These are phyloP conservation scores for Oxycera nigricornis DNA, from an alignment of 2,888 invertebrate species.

Conservation along the genomic window DNA sequence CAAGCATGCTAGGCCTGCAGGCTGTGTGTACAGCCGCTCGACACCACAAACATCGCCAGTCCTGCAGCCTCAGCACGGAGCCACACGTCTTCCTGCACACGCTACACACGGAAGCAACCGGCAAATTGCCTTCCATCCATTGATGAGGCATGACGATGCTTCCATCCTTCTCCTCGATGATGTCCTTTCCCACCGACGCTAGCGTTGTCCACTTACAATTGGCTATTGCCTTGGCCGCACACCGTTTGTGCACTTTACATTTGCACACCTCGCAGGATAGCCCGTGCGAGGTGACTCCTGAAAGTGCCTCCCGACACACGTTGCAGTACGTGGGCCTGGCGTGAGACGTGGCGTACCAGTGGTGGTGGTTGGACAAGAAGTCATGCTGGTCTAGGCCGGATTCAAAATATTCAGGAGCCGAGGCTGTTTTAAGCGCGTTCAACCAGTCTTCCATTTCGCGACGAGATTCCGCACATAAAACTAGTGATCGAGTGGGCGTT, in stretches of 20 bases:
- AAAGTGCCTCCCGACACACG: slow-evolving; percentile 92
- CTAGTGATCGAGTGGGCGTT: slow-evolving; percentile 78
- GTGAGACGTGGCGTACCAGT: slow-evolving; percentile 91
- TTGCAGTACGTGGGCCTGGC: slow-evolving; percentile 97
- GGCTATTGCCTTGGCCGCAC: slow-evolving; percentile 89
- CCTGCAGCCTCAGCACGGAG: slow-evolving; percentile 91
- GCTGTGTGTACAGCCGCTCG: slow-evolving; percentile 89
- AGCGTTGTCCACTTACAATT: slow-evolving; percentile 98
- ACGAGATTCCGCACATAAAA: slow-evolving; percentile 80
- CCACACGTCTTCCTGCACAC: slow-evolving; percentile 97
- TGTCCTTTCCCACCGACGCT: slow-evolving; percentile 92
- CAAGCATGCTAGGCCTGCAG: slow-evolving; percentile 80
- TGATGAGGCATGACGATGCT: slow-evolving; percentile 96
- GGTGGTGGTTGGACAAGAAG: slow-evolving; percentile 74
- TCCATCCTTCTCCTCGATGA: slow-evolving; percentile 92
- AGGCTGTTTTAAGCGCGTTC: slow-evolving; percentile 78
- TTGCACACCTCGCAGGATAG: slow-evolving; percentile 97
- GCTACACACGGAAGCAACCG: slow-evolving; percentile 91
- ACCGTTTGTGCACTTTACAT: slow-evolving; percentile 95
- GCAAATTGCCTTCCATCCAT: slow-evolving; percentile 97
- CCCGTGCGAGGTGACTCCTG: slow-evolving; percentile 93
- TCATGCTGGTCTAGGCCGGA: slow-evolving; percentile 69
- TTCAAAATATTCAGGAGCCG: slow-evolving; percentile 62
- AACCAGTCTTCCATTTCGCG: slow-evolving; percentile 95
- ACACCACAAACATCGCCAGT: slow-evolving; percentile 98